Evolutionary conservation across 2,113 vertebrate species (phyloP).

Genomic region (Desmodus rotundus): DNA sequence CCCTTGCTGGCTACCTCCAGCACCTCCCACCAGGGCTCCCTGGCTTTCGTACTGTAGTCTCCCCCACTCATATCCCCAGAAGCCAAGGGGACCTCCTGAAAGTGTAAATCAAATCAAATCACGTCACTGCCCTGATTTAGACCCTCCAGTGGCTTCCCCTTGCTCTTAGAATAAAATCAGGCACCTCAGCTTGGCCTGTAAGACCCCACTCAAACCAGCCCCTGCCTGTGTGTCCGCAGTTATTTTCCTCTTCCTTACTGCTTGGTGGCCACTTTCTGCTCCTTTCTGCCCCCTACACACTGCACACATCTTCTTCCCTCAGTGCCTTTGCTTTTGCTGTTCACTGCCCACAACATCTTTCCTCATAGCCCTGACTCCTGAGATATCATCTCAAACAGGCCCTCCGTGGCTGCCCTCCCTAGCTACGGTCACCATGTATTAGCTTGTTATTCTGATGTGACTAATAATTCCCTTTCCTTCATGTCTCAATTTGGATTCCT

Average conservation of each 20-base stretch:
- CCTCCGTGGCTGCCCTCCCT: not conserved
- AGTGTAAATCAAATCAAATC: not conserved
- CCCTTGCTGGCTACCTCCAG: not conserved
- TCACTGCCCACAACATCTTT: not conserved
- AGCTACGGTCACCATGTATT: not conserved
- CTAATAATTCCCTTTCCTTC: not conserved
- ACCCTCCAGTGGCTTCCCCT: not conserved
- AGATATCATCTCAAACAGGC: accelerated
- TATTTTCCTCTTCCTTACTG: no score
- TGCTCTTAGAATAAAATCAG: not conserved
- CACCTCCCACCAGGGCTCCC: not conserved
- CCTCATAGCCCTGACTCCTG: not conserved
- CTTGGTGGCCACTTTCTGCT: not conserved
- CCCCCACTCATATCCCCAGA: not conserved
- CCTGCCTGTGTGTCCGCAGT: not conserved
- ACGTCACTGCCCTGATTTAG: not conserved
- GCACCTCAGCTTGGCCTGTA: not conserved
- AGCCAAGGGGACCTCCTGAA: not conserved
- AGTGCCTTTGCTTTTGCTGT: not conserved
- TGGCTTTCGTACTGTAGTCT: not conserved
- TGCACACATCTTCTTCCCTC: not conserved
- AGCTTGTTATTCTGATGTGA: not conserved
- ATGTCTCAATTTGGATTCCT: not conserved
- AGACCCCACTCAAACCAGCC: not conserved
- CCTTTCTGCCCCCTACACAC: not conserved